Evolutionary conservation across 2,888 invertebrate species (phyloP).

Genomic region (Xestia c-nigrum): DNA sequence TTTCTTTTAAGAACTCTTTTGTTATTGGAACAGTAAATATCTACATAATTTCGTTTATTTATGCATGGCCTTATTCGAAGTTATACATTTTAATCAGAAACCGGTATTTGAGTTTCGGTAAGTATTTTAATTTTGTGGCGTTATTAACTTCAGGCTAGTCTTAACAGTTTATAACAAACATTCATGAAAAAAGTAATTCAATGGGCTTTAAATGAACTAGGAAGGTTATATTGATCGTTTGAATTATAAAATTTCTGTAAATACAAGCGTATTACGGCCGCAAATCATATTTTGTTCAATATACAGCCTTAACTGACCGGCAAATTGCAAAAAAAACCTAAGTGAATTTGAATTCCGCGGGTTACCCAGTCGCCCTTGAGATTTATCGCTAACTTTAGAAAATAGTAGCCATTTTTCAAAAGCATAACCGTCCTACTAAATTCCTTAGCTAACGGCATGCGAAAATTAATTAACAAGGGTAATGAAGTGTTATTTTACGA

Average conservation of each 20-base stretch:
- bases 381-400: neutral
- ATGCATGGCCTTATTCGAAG: slow-evolving; percentile 22
- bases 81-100: slow-evolving; percentile 46
- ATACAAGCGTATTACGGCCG: too few species aligned
- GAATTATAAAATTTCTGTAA: too few species aligned
- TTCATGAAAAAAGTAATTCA: too few species aligned
- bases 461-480: slow-evolving; percentile 62
- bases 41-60: slow-evolving; percentile 34
- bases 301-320: too few species aligned
- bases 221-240: too few species aligned
- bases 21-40: slow-evolving; percentile 29
- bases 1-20: slow-evolving; percentile 22
- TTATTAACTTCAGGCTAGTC: neutral
- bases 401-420: slow-evolving; percentile 15
- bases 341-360: too few species aligned
- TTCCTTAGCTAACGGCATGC: slow-evolving; percentile 21
- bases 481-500: slow-evolving; percentile 68
- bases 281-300: too few species aligned
- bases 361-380: neutral
- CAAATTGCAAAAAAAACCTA: too few species aligned
- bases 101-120: slow-evolving; percentile 24
- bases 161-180: neutral
- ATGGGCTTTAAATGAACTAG: too few species aligned
- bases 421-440: slow-evolving; percentile 8
- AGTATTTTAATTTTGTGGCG: slow-evolving; percentile 7